Base-by-base conservation (phyloP, 2,113 vertebrate species). In the Aspiorhynchus laticeps region DNA sequence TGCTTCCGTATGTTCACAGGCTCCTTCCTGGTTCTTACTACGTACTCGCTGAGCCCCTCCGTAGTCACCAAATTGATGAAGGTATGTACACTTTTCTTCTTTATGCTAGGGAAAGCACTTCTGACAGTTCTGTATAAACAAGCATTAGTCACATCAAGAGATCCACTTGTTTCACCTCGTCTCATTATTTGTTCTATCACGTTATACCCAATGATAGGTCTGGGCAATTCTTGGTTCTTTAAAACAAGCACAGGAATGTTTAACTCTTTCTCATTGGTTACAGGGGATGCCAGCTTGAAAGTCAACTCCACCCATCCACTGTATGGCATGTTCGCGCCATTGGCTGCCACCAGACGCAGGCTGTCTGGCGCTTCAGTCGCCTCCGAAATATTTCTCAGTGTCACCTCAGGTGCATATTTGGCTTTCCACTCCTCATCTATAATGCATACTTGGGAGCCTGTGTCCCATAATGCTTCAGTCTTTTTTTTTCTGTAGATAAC, bases 181-280 rank as follows among this genome's bases (percentile, higher is more conserved):
- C 11, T 74, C 38, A 74, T 74, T 41, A 74, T 41, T 41, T 74
- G 71, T 12, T n/a, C 71, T 43, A 74, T 74, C 7, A 43, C 36
- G 3, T 74, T 74, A n/a, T 74, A 43, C 8, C 38, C 21, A 5
- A 46, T 48, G 26, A 78, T 78, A 12, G 41, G 73, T 75, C 73
- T 75, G 6, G 73, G 5, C 24, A 46, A 46, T n/a, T 74, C 38
- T 43, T 74, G 71, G 36, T 74, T 10, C 38, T 43, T 74, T 38
- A 74, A 24, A 10, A 74, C 36, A n/a, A 74, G 73, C 73, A 74
- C 71, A 74, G 71, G 24, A 43, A 75, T 75, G 21, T 8, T 41
- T 41, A 74, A 74, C 71, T 74, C 33, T n/a, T 4, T 41, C 36
- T 19, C 36, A 1, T n/a, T 75, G 9, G 38, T 43, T 14, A 41